These are phyloP conservation scores for Erebia ligea DNA, from an alignment of 2,888 invertebrate species.

Conservation along the genomic window DNA sequence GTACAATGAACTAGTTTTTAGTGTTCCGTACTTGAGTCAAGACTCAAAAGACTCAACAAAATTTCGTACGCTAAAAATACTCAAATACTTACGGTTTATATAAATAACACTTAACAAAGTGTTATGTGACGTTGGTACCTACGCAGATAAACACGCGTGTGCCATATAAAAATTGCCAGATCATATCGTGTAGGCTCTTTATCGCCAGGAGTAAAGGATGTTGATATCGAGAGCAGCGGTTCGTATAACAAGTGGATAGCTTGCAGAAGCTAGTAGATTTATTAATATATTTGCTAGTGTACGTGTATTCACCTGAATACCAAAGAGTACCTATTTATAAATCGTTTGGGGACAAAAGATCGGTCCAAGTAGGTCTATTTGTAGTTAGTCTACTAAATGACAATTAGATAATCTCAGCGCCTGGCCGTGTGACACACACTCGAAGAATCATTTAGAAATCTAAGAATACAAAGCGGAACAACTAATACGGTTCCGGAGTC, in stretches of 20 bases:
- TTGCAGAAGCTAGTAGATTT: conserved; percentile 15
- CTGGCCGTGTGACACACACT: not conserved
- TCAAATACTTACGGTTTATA: too few species aligned
- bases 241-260: conserved; percentile 46
- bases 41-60: too few species aligned
- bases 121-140: not conserved
- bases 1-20: too few species aligned
- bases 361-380: conserved; percentile 7
- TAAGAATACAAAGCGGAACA: conserved; percentile 15
- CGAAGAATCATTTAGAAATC: conserved; percentile 9
- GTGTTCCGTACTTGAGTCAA: too few species aligned
- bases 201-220: conserved; percentile 59
- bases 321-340: not conserved
- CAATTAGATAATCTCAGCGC: not conserved
- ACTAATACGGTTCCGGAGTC: conserved; percentile 7
- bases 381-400: conserved; percentile 10
- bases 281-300: conserved; percentile 1
- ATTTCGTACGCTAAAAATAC: too few species aligned
- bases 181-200: conserved; percentile 43
- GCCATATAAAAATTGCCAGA: conserved; percentile 42
- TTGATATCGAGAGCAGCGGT: conserved; percentile 52
- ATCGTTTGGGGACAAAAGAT: conserved; percentile 5
- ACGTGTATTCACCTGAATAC: not conserved
- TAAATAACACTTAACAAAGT: not conserved
- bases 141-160: conserved; percentile 28